Base-by-base conservation (phyloP, 2,797 vertebrate genomes). In the Gadopsis marmoratus region DNA sequence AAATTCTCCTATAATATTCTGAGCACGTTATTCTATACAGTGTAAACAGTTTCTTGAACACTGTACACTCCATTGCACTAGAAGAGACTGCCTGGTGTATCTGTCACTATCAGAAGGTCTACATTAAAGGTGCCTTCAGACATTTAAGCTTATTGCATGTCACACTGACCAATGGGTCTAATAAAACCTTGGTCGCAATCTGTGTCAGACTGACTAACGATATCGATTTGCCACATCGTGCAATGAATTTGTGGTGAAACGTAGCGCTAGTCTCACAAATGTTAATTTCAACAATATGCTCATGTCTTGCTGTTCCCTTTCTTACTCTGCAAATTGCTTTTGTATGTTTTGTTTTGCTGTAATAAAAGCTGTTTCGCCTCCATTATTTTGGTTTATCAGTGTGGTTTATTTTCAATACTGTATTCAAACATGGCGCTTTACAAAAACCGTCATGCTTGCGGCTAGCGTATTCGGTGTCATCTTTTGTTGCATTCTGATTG, bases 301-400 rank as follows among this genome's bases (percentile, higher is more conserved):
- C 16, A 37, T 47, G 21, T 45, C 17, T 23, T 21, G n/a, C 11
- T 50, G 50, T 23, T 45, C 13, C 13, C 12, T 73, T 35, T 54
- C 11, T 56, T 56, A 17, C 9, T 43, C 66, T 56, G 10, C 14
- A 29, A 68, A 19, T 54, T 54, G 12, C 39, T 43, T 73, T 35
- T 59, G 31, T 60, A 16, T 23, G 31, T 62, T 5, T 26, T 71
- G n/a, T 13, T 41, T 62, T 4, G 43, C 31, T 47, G 12, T 39
- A 8, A 23, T 21, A 37, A 60, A 48, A 45, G 3, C 23, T 21
- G 1, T 50, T 60, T 51, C 2, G 2, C 43, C 43, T 35, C 14
- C 10, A 39, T 71, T 47, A 10, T 60, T 60, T 47, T 56, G 35
- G 7, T 67, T 53, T 53, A 31, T 26, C 31, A 59, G n/a, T 71